phyloP scores from a whole-genome alignment of 2,113 vertebrate genomes.

The Gambusia affinis region DNA sequence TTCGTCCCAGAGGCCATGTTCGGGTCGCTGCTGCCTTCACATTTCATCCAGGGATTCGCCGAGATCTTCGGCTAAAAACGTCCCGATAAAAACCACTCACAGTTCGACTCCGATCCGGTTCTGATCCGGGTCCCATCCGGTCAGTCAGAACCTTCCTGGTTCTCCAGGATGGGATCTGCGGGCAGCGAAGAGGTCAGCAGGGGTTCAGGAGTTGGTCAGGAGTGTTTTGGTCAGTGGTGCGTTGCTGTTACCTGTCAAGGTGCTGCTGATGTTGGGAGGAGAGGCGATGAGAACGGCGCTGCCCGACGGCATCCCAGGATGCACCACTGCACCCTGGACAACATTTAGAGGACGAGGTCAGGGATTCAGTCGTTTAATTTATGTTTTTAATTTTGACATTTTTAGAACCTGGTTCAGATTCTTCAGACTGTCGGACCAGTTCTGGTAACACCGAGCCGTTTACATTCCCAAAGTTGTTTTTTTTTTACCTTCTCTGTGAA shows the following conservation, averaged over 20 bases:
- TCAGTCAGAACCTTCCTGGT: constrained; percentile 87
- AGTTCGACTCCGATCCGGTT: background rate
- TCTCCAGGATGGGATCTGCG: constrained; percentile 93
- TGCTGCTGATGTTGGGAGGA: constrained; percentile 91
- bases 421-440: too few species aligned
- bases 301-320: constrained; percentile 81
- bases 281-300: constrained; percentile 91
- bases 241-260: constrained; percentile 85
- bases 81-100: constrained; percentile 6
- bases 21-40: constrained; percentile 20
- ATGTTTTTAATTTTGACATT: too few species aligned
- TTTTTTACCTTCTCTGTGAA: constrained; percentile 64
- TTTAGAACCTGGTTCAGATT: too few species aligned
- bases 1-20: background rate
- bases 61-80: background rate
- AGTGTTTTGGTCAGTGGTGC: background rate
- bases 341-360: too few species aligned
- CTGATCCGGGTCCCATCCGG: background rate
- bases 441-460: too few species aligned
- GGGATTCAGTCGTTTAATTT: too few species aligned
- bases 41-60: constrained; percentile 37
- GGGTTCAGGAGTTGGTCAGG: background rate
- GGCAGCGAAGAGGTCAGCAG: constrained; percentile 5
- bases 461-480: too few species aligned
- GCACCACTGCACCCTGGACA: constrained; percentile 82